Evolutionary conservation across 2,113 vertebrate species (phyloP).

Genomic region (Natator depressus): DNA sequence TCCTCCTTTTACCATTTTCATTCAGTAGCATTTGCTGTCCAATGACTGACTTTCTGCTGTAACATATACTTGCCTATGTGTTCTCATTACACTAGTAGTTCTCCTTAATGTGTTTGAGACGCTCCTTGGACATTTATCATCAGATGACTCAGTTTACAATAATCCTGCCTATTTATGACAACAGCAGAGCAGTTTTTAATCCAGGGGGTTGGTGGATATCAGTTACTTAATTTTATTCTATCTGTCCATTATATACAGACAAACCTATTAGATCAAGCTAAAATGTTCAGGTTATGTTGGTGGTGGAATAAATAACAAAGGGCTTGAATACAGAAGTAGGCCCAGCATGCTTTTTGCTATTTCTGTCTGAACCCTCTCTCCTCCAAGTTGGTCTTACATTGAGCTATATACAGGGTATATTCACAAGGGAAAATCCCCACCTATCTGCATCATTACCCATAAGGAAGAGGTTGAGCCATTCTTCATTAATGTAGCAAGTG

Average conservation of each 20-base stretch:
- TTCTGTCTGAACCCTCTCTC: background rate
- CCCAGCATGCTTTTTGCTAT: accelerated
- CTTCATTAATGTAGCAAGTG: background rate
- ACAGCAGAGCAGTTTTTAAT: background rate
- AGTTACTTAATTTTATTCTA: background rate
- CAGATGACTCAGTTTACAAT: accelerated
- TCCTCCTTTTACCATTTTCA: background rate
- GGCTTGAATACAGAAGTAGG: background rate
- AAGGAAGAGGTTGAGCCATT: background rate
- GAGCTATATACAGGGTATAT: background rate
- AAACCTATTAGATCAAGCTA: background rate
- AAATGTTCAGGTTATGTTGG: background rate
- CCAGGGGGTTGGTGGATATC: background rate
- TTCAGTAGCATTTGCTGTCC: background rate
- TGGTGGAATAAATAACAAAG: background rate
- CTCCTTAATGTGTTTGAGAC: background rate
- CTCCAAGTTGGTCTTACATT: accelerated
- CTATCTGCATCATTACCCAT: background rate
- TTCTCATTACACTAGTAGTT: accelerated
- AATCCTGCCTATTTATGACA: background rate
- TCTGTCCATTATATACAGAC: background rate
- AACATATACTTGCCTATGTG: accelerated
- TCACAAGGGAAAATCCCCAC: background rate
- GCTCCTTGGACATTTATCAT: background rate
- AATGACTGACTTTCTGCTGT: accelerated